phyloP scores from a whole-genome alignment of 2,113 vertebrate genomes.

The Xyrauchen texanus region DNA sequence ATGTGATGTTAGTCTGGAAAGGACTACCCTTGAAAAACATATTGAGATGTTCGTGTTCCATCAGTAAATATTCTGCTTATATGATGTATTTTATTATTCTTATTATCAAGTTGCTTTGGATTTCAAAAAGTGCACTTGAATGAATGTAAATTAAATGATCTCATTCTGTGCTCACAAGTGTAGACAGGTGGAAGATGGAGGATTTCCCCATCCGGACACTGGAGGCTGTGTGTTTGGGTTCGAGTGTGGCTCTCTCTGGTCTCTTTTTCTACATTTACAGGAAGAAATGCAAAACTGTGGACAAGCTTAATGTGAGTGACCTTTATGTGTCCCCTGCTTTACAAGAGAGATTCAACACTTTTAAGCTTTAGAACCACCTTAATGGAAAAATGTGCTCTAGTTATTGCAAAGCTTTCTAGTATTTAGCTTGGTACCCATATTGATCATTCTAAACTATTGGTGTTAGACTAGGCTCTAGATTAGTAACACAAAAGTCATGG shows the following conservation, averaged over 20 bases:
- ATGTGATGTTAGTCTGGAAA: too few relatives aligned
- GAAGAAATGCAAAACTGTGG: conserved; percentile 69
- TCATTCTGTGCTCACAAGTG: conserved; percentile 9
- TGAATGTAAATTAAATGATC: neutral
- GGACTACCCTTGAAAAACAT: too few relatives aligned
- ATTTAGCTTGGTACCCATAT: too few relatives aligned
- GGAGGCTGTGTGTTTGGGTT: conserved; percentile 78
- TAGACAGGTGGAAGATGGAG: conserved; percentile 64
- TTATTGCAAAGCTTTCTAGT: too few relatives aligned
- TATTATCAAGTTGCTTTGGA: too few relatives aligned
- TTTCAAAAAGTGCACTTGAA: too few relatives aligned
- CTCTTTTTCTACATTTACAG: conserved; percentile 81
- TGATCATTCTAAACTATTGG: too few relatives aligned
- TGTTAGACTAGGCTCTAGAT: neutral
- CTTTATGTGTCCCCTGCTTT: neutral
- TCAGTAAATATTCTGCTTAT: too few relatives aligned
- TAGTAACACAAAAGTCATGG: neutral
- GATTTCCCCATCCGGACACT: conserved; percentile 60
- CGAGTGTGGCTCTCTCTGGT: conserved; percentile 79
- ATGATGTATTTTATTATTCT: too few relatives aligned
- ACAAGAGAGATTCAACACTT: neutral
- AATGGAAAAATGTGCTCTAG: too few relatives aligned
- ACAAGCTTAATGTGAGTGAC: conserved; percentile 76
- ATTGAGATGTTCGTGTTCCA: too few relatives aligned
- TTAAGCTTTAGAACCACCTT: neutral